Conservation (phyloP, 2,888 invertebrate genomes). For the Deilephila elpenor region DNA sequence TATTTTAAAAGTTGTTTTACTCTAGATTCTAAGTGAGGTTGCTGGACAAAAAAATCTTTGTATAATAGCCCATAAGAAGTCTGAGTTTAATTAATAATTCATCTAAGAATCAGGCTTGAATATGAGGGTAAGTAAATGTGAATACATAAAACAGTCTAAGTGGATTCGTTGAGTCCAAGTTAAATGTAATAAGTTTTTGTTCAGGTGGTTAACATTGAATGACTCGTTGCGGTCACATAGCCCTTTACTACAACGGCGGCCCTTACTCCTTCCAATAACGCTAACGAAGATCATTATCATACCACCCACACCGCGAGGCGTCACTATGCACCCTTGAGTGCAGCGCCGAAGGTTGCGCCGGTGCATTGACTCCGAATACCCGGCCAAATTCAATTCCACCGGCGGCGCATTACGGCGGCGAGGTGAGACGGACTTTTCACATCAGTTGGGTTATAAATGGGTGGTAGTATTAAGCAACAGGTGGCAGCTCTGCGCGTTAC, state of each 20-base stretch:
- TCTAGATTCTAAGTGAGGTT: too few species aligned
- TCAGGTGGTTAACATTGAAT: slow-evolving; percentile 23
- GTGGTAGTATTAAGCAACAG: slow-evolving; percentile 80
- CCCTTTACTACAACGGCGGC: slow-evolving; percentile 44
- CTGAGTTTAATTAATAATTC: not conserved
- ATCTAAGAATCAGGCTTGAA: not conserved
- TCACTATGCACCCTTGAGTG: slow-evolving; percentile 83
- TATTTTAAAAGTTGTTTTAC: too few species aligned
- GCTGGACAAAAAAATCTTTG: too few species aligned
- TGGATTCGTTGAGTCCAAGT: not conserved
- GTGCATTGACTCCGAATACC: slow-evolving; percentile 78
- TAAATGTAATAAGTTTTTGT: not conserved
- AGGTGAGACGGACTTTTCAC: slow-evolving; percentile 52
- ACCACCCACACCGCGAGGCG: slow-evolving; percentile 56
- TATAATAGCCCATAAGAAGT: too few species aligned
- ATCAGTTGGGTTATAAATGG: slow-evolving; percentile 69
- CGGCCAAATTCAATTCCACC: slow-evolving; percentile 57
- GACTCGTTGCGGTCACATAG: slow-evolving; percentile 40
- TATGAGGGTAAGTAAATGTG: not conserved
- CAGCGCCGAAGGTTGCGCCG: slow-evolving; percentile 78
- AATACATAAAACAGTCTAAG: not conserved
- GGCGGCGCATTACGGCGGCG: slow-evolving; percentile 39
- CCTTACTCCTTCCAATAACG: slow-evolving; percentile 60
- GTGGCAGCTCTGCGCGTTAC: slow-evolving; percentile 78
- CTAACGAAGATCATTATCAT: slow-evolving; percentile 80